Evolutionary conservation across 2,888 invertebrate genomes (phyloP).

Genomic region (Sinelater perroti): DNA sequence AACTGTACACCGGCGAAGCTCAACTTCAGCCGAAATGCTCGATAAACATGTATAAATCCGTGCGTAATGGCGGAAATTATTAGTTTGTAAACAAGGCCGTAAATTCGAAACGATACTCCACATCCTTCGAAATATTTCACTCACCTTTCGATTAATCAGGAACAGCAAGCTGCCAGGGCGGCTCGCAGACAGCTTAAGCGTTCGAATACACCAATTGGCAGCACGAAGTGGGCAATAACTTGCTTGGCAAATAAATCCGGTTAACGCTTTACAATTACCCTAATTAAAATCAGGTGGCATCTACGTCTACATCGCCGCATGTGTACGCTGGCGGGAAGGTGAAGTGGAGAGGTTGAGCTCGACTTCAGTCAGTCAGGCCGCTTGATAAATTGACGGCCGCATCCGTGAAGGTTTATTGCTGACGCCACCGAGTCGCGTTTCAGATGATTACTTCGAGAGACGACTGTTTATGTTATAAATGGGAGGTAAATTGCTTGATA

Average conservation of each 20-base stretch:
- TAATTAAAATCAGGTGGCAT: conserved; percentile 48
- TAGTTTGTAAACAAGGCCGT: conserved; percentile 4
- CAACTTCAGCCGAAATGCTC: background rate
- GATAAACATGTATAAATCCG: background rate
- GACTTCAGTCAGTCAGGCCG: conserved; percentile 43
- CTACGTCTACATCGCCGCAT: conserved; percentile 42
- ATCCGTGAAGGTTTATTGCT: conserved; percentile 52
- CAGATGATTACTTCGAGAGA: conserved; percentile 48
- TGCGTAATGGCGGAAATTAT: background rate
- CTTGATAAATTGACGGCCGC: conserved; percentile 51
- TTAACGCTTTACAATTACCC: conserved; percentile 45
- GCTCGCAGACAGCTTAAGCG: conserved; percentile 36
- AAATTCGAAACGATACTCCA: conserved; percentile 6
- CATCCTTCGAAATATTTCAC: conserved; percentile 38
- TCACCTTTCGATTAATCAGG: conserved; percentile 45
- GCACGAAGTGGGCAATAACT: conserved; percentile 43
- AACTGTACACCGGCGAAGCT: no score
- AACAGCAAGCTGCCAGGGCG: conserved; percentile 35
- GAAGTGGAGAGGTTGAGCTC: conserved; percentile 38
- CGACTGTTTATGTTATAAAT: conserved; percentile 46
- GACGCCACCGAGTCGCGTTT: conserved; percentile 52
- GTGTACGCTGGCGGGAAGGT: conserved; percentile 38
- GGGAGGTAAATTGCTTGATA: conserved; percentile 39
- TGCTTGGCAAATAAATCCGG: conserved; percentile 46
- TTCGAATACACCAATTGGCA: conserved; percentile 42